A percentile compares a stretch with the other conserved stretches of the same genome.
These are phyloP conservation scores for Sesia apiformis DNA, from an alignment of 2,888 invertebrate species.

Conservation along the genomic window DNA sequence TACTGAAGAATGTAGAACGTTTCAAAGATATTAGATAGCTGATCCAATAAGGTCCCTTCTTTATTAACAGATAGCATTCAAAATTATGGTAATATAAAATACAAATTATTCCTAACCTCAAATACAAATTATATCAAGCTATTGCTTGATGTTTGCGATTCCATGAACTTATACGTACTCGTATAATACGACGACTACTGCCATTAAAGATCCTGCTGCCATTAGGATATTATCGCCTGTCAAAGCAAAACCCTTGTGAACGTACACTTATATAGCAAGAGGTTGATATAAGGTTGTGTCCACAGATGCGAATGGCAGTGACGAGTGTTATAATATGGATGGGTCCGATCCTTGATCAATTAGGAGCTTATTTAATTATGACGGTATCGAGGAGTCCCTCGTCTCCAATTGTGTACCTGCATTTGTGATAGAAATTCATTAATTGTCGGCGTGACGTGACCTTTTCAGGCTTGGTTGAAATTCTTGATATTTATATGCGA, in stretches of 20 bases:
- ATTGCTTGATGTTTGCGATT: too few species aligned
- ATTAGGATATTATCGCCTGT: too few species aligned
- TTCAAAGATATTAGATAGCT: background rate
- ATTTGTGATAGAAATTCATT: conserved; percentile 14
- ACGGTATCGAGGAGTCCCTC: conserved; percentile 20
- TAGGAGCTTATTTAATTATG: conserved; percentile 41
- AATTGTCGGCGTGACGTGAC: background rate
- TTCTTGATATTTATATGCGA: too few species aligned
- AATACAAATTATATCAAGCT: too few species aligned
- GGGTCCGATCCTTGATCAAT: conserved; percentile 27
- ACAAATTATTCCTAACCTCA: too few species aligned
- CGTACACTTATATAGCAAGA: too few species aligned
- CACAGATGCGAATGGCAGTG: conserved; percentile 9
- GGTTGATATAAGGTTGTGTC: background rate
- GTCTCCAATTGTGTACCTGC: conserved; percentile 13
- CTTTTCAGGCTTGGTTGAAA: background rate
- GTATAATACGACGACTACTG: too few species aligned
- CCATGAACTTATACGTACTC: too few species aligned
- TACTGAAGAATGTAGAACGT: background rate
- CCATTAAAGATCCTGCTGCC: too few species aligned
- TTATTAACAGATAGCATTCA: too few species aligned
- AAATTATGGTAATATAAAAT: too few species aligned
- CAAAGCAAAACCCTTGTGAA: too few species aligned
- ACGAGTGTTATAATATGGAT: conserved; percentile 18
- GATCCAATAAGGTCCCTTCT: background rate